Evolutionary conservation across 1,140 invertebrate genomes (phyloP), one percentile per base, ranked within the genome.

Genomic region (Caenorhabditis inopinata): DNA sequence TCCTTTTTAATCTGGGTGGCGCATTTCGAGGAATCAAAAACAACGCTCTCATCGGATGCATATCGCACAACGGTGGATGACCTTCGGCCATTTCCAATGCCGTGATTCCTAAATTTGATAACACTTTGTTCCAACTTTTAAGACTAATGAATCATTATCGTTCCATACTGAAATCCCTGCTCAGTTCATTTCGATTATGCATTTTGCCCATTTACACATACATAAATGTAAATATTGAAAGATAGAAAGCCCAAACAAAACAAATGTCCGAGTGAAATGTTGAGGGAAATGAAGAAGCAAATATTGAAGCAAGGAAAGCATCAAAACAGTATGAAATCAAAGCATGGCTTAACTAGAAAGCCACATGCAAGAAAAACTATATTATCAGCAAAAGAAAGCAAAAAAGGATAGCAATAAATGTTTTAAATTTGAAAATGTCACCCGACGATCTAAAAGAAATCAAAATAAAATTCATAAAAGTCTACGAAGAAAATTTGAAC

Each of bases 81-180:
- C 96, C 97, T 91, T 99, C 97, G 49, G 97, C 97, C 97, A 99
- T 99, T 92, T 99, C 97, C 83, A 99, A 91, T 35, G 96, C 95
- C 42, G 96, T 98, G 86, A 99, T 99, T 86, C 96, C 76, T 77
- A 48, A 58, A 77, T 47, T 45, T 21, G 76, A 45, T 51, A 47
- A 45, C 32, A 68, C 23, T 42, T 11, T 25, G 58, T 58, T 51
- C 49, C 21, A 27, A 7, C 32, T 58, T 32, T 32, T 2, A 14
- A 21, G 32, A 6, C 7, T 9, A 18, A 42, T 68, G 58, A 68
- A 6, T 68, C 58, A 68, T 68, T 11, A 16, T 32, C 14, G 9
- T 32, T 32, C 27, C 2, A n/a, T 58, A 23, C 23, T 51, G 9
- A 14, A 58, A 23, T 16, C 51, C 51, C 51, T 21, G 7, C 32